Conservation (phyloP, 2,888 invertebrate genomes). For the Stegophylla sp. region DNA sequence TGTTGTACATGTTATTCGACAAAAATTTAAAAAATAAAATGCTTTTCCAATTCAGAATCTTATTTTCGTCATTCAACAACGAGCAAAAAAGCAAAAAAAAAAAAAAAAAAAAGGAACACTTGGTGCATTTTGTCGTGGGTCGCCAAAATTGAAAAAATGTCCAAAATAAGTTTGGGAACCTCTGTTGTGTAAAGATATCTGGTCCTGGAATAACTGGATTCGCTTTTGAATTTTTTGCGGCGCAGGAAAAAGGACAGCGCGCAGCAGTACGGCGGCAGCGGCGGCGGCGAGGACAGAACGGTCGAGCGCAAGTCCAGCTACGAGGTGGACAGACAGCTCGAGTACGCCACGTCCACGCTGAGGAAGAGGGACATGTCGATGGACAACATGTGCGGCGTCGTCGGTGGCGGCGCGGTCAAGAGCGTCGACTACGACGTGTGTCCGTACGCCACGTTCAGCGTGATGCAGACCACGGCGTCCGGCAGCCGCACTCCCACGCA, state of each 20-base stretch:
- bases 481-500: conserved; percentile 23
- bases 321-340: conserved; percentile 32
- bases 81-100: too few relatives aligned
- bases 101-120: too few relatives aligned
- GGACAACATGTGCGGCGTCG: neutral
- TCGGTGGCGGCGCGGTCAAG: neutral
- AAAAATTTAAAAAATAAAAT: too few relatives aligned
- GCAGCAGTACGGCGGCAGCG: neutral
- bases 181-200: too few relatives aligned
- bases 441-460: conserved; percentile 65
- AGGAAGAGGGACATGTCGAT: conserved; percentile 39
- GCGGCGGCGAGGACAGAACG: neutral
- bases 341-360: conserved; percentile 30
- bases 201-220: too few relatives aligned
- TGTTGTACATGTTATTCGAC: too few relatives aligned
- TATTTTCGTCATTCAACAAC: too few relatives aligned
- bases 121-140: neutral
- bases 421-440: conserved; percentile 64
- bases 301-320: conserved; percentile 37
- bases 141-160: too few relatives aligned
- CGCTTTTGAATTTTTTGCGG: too few relatives aligned
- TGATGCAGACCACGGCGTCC: conserved; percentile 28
- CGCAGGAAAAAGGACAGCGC: conserved; percentile 22
- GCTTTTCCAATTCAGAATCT: too few relatives aligned
- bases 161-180: too few relatives aligned